These are phyloP conservation scores for Neomonachus schauinslandi DNA, from an alignment of 2,113 vertebrate genomes.

Conservation along the genomic window DNA sequence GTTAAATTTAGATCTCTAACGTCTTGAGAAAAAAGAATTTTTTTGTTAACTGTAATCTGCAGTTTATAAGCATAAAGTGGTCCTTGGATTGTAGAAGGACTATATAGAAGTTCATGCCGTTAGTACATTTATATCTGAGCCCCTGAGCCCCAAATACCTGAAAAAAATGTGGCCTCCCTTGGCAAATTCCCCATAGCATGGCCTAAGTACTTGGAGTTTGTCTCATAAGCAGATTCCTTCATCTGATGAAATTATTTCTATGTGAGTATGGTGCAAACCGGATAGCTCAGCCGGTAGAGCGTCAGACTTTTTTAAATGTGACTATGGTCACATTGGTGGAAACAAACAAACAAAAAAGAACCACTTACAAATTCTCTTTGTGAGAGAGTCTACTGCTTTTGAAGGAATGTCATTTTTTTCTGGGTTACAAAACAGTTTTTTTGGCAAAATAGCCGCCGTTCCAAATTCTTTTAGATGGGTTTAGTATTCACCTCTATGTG, in stretches of 20 bases:
- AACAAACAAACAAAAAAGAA: neutral
- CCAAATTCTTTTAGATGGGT: neutral
- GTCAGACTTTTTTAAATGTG: neutral
- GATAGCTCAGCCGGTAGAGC: neutral
- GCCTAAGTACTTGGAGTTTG: neutral
- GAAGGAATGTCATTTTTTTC: neutral
- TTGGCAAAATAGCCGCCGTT: slow-evolving; percentile 12
- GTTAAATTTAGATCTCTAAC: neutral
- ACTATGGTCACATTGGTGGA: neutral
- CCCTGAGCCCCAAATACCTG: neutral
- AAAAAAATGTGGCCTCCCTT: neutral
- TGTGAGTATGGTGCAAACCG: neutral
- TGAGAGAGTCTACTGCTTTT: neutral
- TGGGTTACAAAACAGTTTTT: neutral
- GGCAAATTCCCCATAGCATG: neutral
- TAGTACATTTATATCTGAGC: neutral
- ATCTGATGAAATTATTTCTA: neutral
- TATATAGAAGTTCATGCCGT: neutral
- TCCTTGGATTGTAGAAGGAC: neutral
- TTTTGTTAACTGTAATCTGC: neutral
- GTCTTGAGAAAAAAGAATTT: neutral
- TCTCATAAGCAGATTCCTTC: slow-evolving; percentile 1
- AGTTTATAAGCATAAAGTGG: neutral
- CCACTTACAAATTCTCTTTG: neutral
- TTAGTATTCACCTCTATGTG: neutral